Percentiles rank a stretch among this genome's conserved stretches.
phyloP scores from a whole-genome alignment of 2,113 vertebrate species.

The Channa argus region DNA sequence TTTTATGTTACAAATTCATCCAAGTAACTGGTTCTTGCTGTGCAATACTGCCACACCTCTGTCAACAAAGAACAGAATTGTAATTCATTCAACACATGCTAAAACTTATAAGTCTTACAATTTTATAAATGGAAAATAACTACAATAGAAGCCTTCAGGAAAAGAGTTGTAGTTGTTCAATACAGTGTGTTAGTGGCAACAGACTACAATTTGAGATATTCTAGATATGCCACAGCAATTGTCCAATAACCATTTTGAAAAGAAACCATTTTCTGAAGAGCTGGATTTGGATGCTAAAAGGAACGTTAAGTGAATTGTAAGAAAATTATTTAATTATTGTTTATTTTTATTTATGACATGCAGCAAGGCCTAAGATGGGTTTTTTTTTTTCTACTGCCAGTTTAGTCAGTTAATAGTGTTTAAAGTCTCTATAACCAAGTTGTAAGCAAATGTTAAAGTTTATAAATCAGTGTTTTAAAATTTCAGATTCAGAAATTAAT shows the following conservation, averaged over 20 bases:
- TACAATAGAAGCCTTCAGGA: not conserved
- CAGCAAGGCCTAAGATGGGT: not conserved
- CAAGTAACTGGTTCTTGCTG: not conserved
- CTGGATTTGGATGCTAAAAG: slow-evolving; percentile 29
- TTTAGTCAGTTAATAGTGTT: not conserved
- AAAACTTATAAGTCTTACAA: too few species aligned
- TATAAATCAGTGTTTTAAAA: not conserved
- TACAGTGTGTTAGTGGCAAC: not conserved
- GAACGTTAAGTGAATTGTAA: slow-evolving; percentile 4
- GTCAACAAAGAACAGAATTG: not conserved
- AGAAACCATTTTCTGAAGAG: slow-evolving; percentile 5
- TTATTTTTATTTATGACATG: slow-evolving; percentile 33
- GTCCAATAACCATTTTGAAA: slow-evolving; percentile 12
- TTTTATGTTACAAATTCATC: too few species aligned
- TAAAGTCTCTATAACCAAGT: too few species aligned
- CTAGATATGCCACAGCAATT: slow-evolving; percentile 2
- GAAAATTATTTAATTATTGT: not conserved
- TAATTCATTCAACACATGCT: not conserved
- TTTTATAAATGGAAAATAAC: not conserved
- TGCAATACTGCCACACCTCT: not conserved
- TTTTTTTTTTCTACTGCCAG: not conserved
- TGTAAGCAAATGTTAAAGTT: not conserved
- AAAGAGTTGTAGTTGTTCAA: not conserved
- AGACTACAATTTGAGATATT: slow-evolving; percentile 10
- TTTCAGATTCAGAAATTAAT: too few species aligned